Base-by-base conservation (phyloP, 2,888 invertebrate genomes). In the Drosophila anomalipes region DNA sequence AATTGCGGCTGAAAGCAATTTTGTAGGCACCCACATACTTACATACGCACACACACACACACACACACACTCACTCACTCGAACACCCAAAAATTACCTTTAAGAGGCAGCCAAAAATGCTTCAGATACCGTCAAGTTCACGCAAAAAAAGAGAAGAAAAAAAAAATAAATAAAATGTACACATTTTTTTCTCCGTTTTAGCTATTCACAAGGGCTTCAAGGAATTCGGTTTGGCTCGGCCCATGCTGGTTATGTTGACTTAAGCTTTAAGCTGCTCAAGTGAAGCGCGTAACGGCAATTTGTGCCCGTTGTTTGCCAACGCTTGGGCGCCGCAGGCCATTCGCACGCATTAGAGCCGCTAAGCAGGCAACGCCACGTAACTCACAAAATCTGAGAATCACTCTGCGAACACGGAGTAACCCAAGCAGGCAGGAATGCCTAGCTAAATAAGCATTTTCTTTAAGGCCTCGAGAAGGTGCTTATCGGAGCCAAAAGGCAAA, bases 191-290 rank as follows among this genome's bases (percentile, higher is more conserved):
- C 63, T 66, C 65, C 61, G 65, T 63, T 68, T 75, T 58, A 62
- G 51, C 59, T 65, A 69, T 62, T 63, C 70, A 72, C 70, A 83
- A 84, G 75, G 81, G 83, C 85, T 89, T 79, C 76, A 54, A 77
- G 80, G 80, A 89, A 82, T 88, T 52, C 60, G 51, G 33, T 57
- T 30, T 60, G 53, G 53, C 57, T 51, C 37, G 57, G 51, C 56
- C 62, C 60, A 58, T 68, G 51, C 77, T 79, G 85, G 74, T 68
- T 80, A 73, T 81, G 79, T 88, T 88, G 84, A 83, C 86, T 86
- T 82, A 81, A 86, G 82, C 87, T 90, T 90, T 82, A 88, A 90
- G 87, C 87, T 78, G 86, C 88, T 86, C 89, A 90, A 86, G 89
- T 89, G 79, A 90, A 81, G 89, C 90, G 88, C 86, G 79, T 86